Base-by-base conservation (phyloP, 2,113 vertebrate species). In the Hipposideros armiger region DNA sequence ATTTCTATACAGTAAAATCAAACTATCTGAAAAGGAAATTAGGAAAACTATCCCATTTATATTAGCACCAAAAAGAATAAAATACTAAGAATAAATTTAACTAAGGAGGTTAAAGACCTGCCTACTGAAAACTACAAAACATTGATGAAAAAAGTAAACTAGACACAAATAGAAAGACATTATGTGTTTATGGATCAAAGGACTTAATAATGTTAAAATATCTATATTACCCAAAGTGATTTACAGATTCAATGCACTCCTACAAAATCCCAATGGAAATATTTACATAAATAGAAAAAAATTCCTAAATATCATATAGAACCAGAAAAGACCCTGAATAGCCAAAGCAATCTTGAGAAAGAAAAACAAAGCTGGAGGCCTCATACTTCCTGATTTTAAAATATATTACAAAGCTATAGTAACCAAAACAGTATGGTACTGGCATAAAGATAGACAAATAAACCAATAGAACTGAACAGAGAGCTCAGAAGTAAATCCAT, bases 201-300 rank as follows among this genome's bases (percentile, higher is more conserved):
- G 64, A 52, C 32, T 60, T 87, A 60, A 76, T 77, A 92, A 58
- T 86, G 19, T 94, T 45, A 36, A 94, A 66, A 36, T 74, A 45
- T 11, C 36, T 20, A 10, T 50, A 30, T 24, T 52, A 60, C n/a
- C 13, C 56, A 94, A 81, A 81, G 26, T 32, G 20, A 73, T 81
- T 36, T 83, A 47, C 30, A 88, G n/a, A 76, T 30, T 66, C 10
- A 67, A 90, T 83, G 47, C 8, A 82, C 22, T 20, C 19, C 30
- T 76, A 56, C 74, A 87, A 83, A 90, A 67, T 67, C 19, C 28
- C 52, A 66, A 67, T 45, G 19, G 24, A 76, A 30, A 45, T 94
- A 82, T 20, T 76, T 58, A 84, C 11, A 90, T 30, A 83, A 76
- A 47, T 45, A 66, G 42, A 6, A 74, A 28, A 66, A 60, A 72